Base-by-base conservation (phyloP, 2,888 invertebrate genomes). In the Allacma fusca region DNA sequence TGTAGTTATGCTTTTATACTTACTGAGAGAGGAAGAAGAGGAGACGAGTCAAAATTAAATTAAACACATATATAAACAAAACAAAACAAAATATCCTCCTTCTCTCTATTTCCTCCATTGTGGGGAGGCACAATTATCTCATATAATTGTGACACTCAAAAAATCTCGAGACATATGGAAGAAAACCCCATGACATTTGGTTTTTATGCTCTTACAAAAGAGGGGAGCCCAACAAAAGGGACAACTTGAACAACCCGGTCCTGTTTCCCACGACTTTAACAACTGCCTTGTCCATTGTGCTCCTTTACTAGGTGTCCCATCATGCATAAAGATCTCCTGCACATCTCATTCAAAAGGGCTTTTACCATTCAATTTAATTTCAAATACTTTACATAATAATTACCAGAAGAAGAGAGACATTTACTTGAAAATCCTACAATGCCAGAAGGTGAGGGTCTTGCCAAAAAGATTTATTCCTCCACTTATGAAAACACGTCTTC, bases 131-230 rank as follows among this genome's bases (percentile, higher is more conserved):
- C 50, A 50, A 50, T 13, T 50, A 19, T 50, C n/a, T n/a, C 50
- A n/a, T 16, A 50, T 34, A 34, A 34, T 9, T 34, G 34, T 34
- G 34, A 34, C 34, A 34, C 34, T 34, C 34, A 4, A 34, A n/a
- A n/a, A 40, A 19, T 13, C 50, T 50, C 19, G 19, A 13, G n/a
- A 50, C 50, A 50, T 50, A 16, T 50, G 50, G 50, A 16, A 13
- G 50, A 50, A n/a, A 50, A 50, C 50, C 50, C 50, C 50, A 50
- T 50, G 50, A 50, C 50, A 50, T 50, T 50, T 50, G 50, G 9
- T 50, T 50, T 50, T 19, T 16, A 13, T 9, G 50, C 19, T 50
- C n/a, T 19, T 50, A 19, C 50, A 13, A 50, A 50, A 50, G 50
- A 50, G 2, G 50, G 50, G 19, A 50, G 2, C 16, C 16, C 19